A percentile compares a stretch with the other conserved stretches of the same genome.
phyloP scores from a whole-genome alignment of 1,140 invertebrate species.

The Aphelenchoides avenae region DNA sequence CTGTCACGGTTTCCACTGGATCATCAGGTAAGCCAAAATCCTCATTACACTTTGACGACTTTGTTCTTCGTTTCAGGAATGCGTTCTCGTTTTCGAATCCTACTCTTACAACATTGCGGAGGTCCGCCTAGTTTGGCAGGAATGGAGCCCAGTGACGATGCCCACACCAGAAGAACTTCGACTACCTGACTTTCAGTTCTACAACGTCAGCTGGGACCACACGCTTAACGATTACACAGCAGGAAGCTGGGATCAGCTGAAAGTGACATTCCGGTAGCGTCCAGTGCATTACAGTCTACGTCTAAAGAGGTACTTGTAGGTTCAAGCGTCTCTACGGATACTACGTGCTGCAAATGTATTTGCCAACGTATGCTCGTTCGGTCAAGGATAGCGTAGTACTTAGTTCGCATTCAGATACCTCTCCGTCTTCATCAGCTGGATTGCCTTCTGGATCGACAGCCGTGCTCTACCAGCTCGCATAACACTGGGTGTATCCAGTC shows the following conservation, averaged over 20 bases:
- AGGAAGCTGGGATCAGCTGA: constrained; percentile 59
- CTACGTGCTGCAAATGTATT: constrained; percentile 59
- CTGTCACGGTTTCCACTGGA: constrained; percentile 53
- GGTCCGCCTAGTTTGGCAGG: constrained; percentile 46
- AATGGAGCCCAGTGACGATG: constrained; percentile 56
- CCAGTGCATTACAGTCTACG: no score
- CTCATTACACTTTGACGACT: constrained; percentile 14
- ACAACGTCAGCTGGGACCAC: constrained; percentile 52
- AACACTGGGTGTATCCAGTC: constrained; percentile 45
- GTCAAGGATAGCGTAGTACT: background rate
- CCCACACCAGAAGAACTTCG: constrained; percentile 45
- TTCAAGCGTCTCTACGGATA: constrained; percentile 61
- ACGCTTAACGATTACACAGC: constrained; percentile 51
- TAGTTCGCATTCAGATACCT: constrained; percentile 34
- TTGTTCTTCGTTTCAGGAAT: constrained; percentile 48
- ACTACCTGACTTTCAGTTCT: constrained; percentile 58
- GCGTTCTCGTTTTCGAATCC: constrained; percentile 36
- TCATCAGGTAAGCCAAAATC: constrained; percentile 27
- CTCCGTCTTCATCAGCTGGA: constrained; percentile 50
- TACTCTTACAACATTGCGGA: constrained; percentile 48
- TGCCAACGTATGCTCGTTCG: constrained; percentile 47
- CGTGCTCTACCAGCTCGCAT: constrained; percentile 54
- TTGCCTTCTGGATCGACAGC: constrained; percentile 58
- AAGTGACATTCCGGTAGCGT: constrained; percentile 59
- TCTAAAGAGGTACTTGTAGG: constrained; percentile 59